Evolutionary conservation across 2,113 vertebrate species (phyloP).

Genomic region (Myanophis thanlyinensis): DNA sequence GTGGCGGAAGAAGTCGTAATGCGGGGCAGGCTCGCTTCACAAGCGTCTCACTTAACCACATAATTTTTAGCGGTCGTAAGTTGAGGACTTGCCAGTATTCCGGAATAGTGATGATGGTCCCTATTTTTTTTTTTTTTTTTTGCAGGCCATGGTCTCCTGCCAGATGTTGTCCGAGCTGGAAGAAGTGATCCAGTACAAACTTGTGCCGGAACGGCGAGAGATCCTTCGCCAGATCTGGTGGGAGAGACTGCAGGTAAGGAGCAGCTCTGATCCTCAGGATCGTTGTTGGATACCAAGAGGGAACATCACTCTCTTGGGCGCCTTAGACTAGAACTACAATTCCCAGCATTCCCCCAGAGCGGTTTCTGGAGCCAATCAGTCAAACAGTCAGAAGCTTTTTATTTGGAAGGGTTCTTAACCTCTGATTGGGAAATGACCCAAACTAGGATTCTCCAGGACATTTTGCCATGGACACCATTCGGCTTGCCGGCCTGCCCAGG

Average conservation of each 20-base stretch:
- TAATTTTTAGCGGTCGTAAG: too few relatives aligned
- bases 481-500: neutral
- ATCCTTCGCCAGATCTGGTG: conserved; percentile 99
- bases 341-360: neutral
- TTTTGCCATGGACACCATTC: neutral
- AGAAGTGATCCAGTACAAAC: conserved; percentile 99
- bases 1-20: too few relatives aligned
- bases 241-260: conserved; percentile 94
- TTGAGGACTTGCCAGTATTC: neutral
- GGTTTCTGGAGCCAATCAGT: neutral
- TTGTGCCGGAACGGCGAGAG: conserved; percentile 95
- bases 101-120: conserved; percentile 50
- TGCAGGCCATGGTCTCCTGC: conserved; percentile 97
- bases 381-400: neutral
- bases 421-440: neutral
- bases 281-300: too few relatives aligned
- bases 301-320: neutral
- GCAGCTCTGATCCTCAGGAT: neutral
- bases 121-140: too few relatives aligned
- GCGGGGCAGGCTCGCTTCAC: too few relatives aligned
- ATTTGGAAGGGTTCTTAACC: neutral
- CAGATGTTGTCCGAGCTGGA: conserved; percentile 99
- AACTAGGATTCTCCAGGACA: neutral
- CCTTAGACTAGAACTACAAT: neutral
- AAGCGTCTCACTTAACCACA: too few relatives aligned